Conservation (phyloP, 1,140 invertebrate genomes). For the Bicyclus anynana region DNA sequence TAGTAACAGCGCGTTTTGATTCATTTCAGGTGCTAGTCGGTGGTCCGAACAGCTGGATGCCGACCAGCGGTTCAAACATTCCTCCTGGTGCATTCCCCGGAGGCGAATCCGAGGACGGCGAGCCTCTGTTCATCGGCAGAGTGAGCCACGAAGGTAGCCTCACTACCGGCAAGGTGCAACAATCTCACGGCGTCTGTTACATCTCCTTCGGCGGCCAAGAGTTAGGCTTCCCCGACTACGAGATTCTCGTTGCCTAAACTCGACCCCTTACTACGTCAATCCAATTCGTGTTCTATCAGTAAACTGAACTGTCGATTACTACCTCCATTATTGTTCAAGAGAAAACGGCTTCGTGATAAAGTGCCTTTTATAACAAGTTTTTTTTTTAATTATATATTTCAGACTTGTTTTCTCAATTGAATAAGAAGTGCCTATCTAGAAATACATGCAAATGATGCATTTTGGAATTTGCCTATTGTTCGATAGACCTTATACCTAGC, state of each 20-base stretch:
- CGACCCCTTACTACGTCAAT: constrained; percentile 2
- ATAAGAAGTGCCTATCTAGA: too few species aligned
- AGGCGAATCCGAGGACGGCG: constrained; percentile 86
- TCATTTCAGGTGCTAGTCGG: constrained; percentile 79
- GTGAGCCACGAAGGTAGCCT: constrained; percentile 82
- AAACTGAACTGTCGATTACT: too few species aligned
- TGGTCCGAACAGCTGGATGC: constrained; percentile 80
- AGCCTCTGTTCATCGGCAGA: constrained; percentile 84
- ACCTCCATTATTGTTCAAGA: too few species aligned
- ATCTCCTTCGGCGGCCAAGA: constrained; percentile 85
- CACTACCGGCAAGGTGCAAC: constrained; percentile 84
- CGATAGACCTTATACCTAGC: too few species aligned
- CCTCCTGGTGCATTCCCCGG: constrained; percentile 85
- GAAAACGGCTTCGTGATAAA: too few species aligned
- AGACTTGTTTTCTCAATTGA: too few species aligned
- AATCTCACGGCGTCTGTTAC: constrained; percentile 82
- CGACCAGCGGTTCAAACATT: constrained; percentile 79
- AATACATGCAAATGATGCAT: too few species aligned
- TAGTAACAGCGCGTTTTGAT: neutral
- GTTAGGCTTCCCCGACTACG: constrained; percentile 85
- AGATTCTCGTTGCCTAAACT: constrained; percentile 80
- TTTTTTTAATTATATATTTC: too few species aligned
- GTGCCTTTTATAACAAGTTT: too few species aligned
- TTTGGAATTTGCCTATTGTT: too few species aligned
- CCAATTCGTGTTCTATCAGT: neutral